Evolutionary conservation across 2,113 vertebrate genomes (phyloP).

Genomic region (Odobenus rosmarus): DNA sequence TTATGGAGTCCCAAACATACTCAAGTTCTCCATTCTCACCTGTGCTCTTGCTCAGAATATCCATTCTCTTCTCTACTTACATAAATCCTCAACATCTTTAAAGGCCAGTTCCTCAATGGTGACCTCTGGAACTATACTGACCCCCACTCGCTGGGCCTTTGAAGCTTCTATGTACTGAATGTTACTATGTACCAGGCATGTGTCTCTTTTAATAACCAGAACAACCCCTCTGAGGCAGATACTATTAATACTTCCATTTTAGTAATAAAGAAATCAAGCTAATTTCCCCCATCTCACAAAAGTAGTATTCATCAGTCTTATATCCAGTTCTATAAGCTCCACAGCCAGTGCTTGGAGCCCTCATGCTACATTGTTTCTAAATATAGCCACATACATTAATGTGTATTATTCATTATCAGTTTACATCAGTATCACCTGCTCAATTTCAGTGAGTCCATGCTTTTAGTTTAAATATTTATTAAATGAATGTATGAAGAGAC

Average conservation of each 20-base stretch:
- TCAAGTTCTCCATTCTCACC: neutral
- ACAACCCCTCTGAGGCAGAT: neutral
- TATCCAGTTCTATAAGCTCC: neutral
- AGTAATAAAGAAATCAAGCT: neutral
- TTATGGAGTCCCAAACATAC: neutral
- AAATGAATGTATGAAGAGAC: neutral
- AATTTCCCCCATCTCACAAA: neutral
- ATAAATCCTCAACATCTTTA: neutral
- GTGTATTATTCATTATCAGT: neutral
- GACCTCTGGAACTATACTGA: neutral
- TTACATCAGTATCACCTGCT: neutral
- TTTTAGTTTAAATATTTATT: neutral
- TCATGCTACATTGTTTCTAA: neutral
- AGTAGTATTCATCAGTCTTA: neutral
- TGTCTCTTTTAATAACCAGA: neutral
- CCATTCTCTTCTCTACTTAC: neutral
- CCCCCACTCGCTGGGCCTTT: neutral
- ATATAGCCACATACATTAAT: neutral
- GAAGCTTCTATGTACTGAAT: neutral
- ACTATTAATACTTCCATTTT: neutral
- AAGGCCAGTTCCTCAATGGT: neutral
- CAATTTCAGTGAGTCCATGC: neutral
- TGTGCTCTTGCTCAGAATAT: neutral
- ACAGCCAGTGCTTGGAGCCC: neutral
- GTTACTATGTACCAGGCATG: neutral